phyloP scores from a whole-genome alignment of 2,113 vertebrate species.

The Garra rufa region DNA sequence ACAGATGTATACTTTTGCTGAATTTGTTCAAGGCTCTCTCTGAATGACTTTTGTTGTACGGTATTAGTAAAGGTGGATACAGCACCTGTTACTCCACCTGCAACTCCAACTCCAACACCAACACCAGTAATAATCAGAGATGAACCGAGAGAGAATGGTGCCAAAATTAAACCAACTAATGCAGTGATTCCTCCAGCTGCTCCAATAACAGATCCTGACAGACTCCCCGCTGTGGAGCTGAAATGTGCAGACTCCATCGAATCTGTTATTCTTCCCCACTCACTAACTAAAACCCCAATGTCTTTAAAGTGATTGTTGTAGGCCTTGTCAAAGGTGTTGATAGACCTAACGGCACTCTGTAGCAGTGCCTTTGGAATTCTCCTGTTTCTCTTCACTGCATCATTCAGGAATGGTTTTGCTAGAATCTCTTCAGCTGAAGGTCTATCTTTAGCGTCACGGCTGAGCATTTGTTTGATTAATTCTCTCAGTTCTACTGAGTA shows the following conservation, averaged over 20 bases:
- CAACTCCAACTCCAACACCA: slow-evolving; percentile 45
- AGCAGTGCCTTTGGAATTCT: not conserved
- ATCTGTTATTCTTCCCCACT: slow-evolving; percentile 27
- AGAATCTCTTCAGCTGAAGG: not conserved
- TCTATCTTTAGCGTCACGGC: not conserved
- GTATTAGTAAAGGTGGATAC: slow-evolving; percentile 49
- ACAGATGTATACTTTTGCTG: not conserved
- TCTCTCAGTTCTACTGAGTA: not conserved
- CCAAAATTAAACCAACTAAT: slow-evolving; percentile 46
- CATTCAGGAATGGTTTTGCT: not conserved
- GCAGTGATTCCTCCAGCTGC: slow-evolving; percentile 51
- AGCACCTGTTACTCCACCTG: slow-evolving; percentile 52
- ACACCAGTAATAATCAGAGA: slow-evolving; percentile 52
- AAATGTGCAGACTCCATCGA: slow-evolving; percentile 43
- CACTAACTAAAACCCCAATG: not conserved
- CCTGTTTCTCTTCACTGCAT: not conserved
- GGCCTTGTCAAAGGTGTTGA: not conserved
- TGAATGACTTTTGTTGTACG: slow-evolving; percentile 27
- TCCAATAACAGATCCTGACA: slow-evolving; percentile 50
- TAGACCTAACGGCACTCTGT: not conserved
- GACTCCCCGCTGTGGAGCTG: slow-evolving; percentile 48
- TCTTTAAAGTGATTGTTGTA: not conserved
- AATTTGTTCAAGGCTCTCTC: slow-evolving; percentile 35
- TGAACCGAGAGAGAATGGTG: slow-evolving; percentile 53
- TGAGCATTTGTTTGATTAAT: slow-evolving; percentile 7